Evolutionary conservation across 2,888 invertebrate species (phyloP).

Genomic region (Acrobeloides nanus): DNA sequence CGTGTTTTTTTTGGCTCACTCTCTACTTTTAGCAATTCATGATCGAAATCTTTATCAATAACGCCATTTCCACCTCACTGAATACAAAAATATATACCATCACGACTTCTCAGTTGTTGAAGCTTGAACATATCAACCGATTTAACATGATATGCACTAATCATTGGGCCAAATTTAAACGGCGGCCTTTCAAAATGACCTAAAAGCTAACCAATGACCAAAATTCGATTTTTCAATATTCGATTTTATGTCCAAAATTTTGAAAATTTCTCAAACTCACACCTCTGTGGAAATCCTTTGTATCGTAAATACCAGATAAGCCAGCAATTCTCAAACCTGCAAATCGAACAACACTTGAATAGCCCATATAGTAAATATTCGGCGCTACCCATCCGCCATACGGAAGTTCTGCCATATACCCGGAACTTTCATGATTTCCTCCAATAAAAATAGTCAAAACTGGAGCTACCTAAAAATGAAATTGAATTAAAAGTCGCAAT

Average conservation of each 20-base stretch:
- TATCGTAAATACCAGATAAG: slow-evolving; percentile 86
- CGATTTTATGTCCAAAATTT: no score
- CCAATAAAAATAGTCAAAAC: slow-evolving; percentile 92
- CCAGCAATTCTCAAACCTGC: slow-evolving; percentile 80
- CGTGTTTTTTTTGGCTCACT: no score
- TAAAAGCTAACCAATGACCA: no score
- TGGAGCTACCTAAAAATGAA: slow-evolving; percentile 68
- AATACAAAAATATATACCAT: no score
- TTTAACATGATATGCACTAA: slow-evolving; percentile 85
- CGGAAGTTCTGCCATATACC: slow-evolving; percentile 86
- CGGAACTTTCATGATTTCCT: slow-evolving; percentile 97
- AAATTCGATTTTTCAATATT: no score
- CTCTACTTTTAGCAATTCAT: no score
- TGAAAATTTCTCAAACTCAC: no score
- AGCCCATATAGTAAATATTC: slow-evolving; percentile 86
- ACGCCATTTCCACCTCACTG: no score
- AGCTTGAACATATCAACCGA: slow-evolving; percentile 79
- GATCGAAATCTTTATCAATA: no score
- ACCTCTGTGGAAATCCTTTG: slow-evolving; percentile 69
- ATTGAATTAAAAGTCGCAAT: no score
- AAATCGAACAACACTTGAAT: slow-evolving; percentile 59
- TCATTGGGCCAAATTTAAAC: slow-evolving; percentile 68
- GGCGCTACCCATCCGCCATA: slow-evolving; percentile 97
- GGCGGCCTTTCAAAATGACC: slow-evolving; percentile 80
- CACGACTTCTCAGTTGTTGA: no score